Evolutionary conservation across 2,888 invertebrate genomes (phyloP).

Genomic region (Pseudococcus jackbeardsleyi): DNA sequence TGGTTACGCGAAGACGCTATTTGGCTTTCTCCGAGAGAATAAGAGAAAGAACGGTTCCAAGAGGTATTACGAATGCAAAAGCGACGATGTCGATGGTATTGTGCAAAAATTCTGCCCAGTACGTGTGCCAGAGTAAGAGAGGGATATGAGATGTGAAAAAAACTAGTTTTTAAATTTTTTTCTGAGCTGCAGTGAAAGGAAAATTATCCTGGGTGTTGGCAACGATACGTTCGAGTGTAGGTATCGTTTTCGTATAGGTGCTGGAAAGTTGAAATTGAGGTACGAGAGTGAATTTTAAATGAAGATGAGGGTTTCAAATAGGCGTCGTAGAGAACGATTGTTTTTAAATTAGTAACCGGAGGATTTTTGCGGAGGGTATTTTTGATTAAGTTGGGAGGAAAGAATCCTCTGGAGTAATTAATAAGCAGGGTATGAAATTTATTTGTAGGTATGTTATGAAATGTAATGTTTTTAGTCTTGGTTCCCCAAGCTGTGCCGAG

Average conservation of each 20-base stretch:
- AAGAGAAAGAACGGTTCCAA: conserved; percentile 12
- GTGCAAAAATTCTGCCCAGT: conserved; percentile 28
- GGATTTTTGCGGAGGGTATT: background rate
- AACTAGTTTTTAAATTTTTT: conserved; percentile 21
- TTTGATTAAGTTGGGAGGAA: too few species aligned
- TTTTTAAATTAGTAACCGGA: background rate
- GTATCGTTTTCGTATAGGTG: background rate
- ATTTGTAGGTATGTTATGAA: too few species aligned
- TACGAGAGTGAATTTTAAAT: conserved; percentile 9
- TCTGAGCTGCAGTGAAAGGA: background rate
- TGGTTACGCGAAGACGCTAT: conserved; percentile 51
- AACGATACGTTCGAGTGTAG: background rate
- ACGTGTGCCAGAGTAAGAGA: background rate
- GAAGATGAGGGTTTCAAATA: background rate
- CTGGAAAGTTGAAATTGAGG: background rate
- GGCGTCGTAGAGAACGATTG: background rate
- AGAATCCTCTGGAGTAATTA: too few species aligned
- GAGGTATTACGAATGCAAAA: conserved; percentile 21
- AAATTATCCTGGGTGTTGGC: conserved; percentile 46
- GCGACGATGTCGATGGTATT: background rate
- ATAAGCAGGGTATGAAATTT: too few species aligned
- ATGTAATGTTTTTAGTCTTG: too few species aligned
- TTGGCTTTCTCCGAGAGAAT: conserved; percentile 45
- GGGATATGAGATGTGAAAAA: background rate
- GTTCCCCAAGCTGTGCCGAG: too few species aligned